These are phyloP conservation scores for Vespertilio murinus DNA, from an alignment of 2,797 vertebrate genomes.

Conservation along the genomic window DNA sequence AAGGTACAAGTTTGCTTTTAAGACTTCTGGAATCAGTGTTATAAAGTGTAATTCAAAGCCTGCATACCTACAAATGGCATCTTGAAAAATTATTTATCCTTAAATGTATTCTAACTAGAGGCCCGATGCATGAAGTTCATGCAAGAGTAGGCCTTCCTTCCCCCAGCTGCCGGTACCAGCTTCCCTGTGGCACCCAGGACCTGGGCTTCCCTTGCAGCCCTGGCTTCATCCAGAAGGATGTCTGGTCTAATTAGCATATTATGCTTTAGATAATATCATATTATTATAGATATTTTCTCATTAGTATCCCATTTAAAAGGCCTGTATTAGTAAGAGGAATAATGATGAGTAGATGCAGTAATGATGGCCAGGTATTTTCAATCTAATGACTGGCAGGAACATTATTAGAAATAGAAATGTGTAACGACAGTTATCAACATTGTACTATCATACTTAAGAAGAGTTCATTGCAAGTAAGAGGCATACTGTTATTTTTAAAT, in stretches of 20 bases:
- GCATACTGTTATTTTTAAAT: not conserved
- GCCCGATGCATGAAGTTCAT: no score
- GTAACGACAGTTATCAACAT: not conserved
- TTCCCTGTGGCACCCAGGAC: no score
- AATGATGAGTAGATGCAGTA: not conserved
- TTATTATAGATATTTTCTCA: not conserved
- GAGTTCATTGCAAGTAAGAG: not conserved
- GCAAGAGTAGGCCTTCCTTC: no score
- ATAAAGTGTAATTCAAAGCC: not conserved
- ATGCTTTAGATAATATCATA: no score
- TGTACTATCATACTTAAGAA: not conserved
- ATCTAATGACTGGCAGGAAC: not conserved
- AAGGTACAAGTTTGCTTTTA: not conserved
- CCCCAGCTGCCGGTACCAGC: no score
- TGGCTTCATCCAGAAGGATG: no score
- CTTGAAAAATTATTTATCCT: conserved; percentile 7
- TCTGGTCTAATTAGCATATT: no score
- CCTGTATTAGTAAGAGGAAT: not conserved
- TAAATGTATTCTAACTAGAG: not conserved
- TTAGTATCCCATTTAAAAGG: not conserved
- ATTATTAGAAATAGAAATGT: not conserved
- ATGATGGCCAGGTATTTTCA: not conserved
- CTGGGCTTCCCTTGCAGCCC: no score
- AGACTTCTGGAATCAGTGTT: not conserved
- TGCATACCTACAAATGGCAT: not conserved